Base-by-base conservation (phyloP, 2,888 invertebrate genomes). In the Nomada fucata region DNA sequence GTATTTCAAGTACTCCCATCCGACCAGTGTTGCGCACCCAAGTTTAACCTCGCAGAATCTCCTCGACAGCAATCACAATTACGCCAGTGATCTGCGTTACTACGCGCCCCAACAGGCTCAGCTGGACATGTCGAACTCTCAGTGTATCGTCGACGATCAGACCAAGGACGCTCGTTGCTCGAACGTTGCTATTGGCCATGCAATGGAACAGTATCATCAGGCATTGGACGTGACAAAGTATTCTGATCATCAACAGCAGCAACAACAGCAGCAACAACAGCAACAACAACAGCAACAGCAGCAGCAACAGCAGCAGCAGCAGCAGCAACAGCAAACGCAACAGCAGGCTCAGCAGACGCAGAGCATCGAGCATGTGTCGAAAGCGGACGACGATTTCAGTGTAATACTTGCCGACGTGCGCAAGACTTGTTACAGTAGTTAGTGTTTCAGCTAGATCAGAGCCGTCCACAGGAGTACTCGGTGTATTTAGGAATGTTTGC, bases 331-430 rank as follows among this genome's bases (percentile, higher is more conserved):
- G 7, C 36, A 36, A 36, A 36, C 36, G 36, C 36, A 36, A 36
- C 92, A 91, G 1, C 91, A 91, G 18, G 91, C 86, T 5, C 89
- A 88, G 4, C 91, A 90, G 36, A 84, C 88, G 52, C 93, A 91
- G 77, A 91, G 75, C 63, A 86, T 93, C 55, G 93, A 93, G 70
- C 93, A 93, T 76, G 95, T 95, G 67, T 94, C 94, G n/a, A 96
- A 97, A 88, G 96, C 96, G 71, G 97, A 97, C 86, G 97, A 97
- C 85, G 97, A 97, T 92, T 97, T 98, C 94, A 97, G 97, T 94
- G 97, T 97, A 89, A 97, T 98, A 90, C 94, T 98, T 83, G 98
- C 98, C 5, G 97, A 97, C 83, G 98, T 98, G 65, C 95, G 98
- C 86, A 97, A 98, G 94, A 98, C 98, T 57, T 97, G 97, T 93